Base-by-base conservation (phyloP, 1,140 invertebrate genomes). In the Eciton burchellii region DNA sequence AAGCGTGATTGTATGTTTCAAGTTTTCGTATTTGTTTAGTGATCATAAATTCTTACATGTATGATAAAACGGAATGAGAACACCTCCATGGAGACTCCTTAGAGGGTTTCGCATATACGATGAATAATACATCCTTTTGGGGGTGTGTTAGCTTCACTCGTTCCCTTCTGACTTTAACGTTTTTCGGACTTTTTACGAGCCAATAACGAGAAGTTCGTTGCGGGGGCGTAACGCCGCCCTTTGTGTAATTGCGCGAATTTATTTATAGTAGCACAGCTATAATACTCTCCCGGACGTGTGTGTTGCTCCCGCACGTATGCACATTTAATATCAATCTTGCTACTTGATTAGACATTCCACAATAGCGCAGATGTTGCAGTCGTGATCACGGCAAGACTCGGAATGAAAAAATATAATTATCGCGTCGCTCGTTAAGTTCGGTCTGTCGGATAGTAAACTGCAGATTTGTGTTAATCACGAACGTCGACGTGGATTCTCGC, bases 131-230 rank as follows among this genome's bases (percentile, higher is more conserved):
- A 79, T 79, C 16, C 63, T 70, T 70, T 68, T 43, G 45, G 26
- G 72, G 35, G 41, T 14, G 43, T 49, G 21, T 77, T 68, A 62
- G 47, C 62, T 66, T 77, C 56, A 56, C 74, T 56, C 62, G 35
- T 68, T 77, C 74, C 47, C 74, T 77, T 45, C 73, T 68, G 74
- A 77, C 74, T 77, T 77, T 77, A 77, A 77, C 68, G 74, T 77
- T 77, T 77, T 77, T 77, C 62, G 49, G 62, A 5, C 71, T 29
- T 66, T 77, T 77, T 68, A 77, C 62, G 74, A 77, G 21, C 62
- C 74, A 77, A 77, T 77, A 77, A 77, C 62, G 74, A 77, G 43
- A 24, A 63, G 62, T 56, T 68, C 29, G 59, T 66, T 56, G 49
- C 60, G 47, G 14, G 21, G 6, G 21, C 11, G 49, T 47, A n/a